Percentiles rank a stretch among this genome's conserved stretches.
These are phyloP conservation scores for Phylloscopus collybita DNA, from an alignment of 2,797 vertebrate genomes.

Conservation along the genomic window DNA sequence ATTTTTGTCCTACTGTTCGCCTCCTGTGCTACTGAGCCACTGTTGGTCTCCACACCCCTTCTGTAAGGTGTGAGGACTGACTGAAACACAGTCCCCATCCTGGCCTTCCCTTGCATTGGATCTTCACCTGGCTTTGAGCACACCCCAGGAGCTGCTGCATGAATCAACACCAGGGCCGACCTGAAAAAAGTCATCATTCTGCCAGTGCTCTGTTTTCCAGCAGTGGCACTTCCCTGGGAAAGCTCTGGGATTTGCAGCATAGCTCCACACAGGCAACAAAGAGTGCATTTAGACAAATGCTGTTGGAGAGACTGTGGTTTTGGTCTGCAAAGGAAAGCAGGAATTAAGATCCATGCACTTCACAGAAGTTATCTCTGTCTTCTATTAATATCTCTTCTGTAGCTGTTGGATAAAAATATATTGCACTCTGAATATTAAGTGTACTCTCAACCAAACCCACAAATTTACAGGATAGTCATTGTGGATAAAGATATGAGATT, in stretches of 20 bases:
- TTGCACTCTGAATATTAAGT: not conserved
- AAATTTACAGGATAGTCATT: not conserved
- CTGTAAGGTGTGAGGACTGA: not conserved
- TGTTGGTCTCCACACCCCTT: not conserved
- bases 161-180: not conserved
- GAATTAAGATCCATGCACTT: not conserved
- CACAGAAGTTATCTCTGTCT: not conserved
- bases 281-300: not conserved
- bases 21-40: not conserved
- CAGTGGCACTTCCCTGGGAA: not conserved
- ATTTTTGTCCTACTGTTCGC: not conserved
- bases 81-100: not conserved
- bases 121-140: not conserved
- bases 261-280: not conserved
- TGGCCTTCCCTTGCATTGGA: not conserved
- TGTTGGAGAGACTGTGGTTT: not conserved
- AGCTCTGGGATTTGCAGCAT: not conserved
- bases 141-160: not conserved
- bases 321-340: not conserved
- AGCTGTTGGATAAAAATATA: not conserved
- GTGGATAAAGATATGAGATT: not conserved
- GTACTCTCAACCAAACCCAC: not conserved
- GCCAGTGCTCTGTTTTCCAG: not conserved
- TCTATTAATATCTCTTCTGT: not conserved
- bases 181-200: not conserved